phyloP scores from a whole-genome alignment of 2,888 invertebrate genomes.

The Drosophila atroscutellata region DNA sequence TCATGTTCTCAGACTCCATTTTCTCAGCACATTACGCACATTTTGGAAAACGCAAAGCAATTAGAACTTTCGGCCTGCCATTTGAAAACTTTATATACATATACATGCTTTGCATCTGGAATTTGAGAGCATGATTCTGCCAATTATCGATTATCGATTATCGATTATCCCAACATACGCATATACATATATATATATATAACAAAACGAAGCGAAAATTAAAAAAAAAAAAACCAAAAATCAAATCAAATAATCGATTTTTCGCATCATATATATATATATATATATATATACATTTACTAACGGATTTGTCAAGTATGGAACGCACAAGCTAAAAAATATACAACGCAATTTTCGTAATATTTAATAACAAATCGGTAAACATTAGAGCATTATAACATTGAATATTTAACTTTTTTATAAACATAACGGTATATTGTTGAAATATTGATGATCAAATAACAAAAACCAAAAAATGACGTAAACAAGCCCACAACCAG shows the following conservation, averaged over 20 bases:
- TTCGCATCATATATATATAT: not conserved
- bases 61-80: constrained; percentile 14
- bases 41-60: constrained; percentile 5
- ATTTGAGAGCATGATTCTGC: constrained; percentile 24
- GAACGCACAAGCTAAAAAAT: constrained; percentile 42
- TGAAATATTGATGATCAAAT: constrained; percentile 21
- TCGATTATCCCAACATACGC: not conserved
- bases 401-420: constrained; percentile 50
- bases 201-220: not conserved
- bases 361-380: constrained; percentile 13
- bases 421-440: constrained; percentile 43
- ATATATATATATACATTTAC: constrained; percentile 14
- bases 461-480: constrained; percentile 26
- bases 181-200: not conserved
- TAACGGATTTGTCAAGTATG: constrained; percentile 8
- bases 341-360: constrained; percentile 24
- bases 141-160: constrained; percentile 32
- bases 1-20: constrained; percentile 19
- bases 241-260: not conserved
- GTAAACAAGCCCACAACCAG: constrained; percentile 65
- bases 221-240: not conserved
- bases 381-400: constrained; percentile 23
- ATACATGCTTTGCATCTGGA: not conserved
- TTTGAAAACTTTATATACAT: constrained; percentile 3
- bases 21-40: constrained; percentile 8